phyloP scores from a whole-genome alignment of 2,888 invertebrate genomes.

The Dryadula phaetusa region DNA sequence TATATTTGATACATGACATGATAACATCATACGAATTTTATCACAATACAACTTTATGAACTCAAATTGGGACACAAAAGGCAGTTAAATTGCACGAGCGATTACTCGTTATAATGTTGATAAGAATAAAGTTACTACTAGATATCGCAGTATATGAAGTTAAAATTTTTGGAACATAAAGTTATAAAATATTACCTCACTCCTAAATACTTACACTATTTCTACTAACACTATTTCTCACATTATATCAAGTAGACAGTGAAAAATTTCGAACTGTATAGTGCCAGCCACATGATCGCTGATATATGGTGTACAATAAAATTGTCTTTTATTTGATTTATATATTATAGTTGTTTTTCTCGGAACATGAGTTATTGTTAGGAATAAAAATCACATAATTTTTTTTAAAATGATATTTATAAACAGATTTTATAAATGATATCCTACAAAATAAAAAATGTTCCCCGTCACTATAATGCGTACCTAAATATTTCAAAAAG shows the following conservation, averaged over 20 bases:
- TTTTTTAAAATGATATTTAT: too few species aligned
- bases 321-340: slow-evolving; percentile 1
- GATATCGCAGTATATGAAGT: neutral
- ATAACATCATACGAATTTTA: neutral
- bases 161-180: too few species aligned
- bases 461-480: too few species aligned
- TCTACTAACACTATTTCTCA: neutral
- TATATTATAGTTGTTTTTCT: neutral
- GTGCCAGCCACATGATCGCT: slow-evolving; percentile 6
- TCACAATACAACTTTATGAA: slow-evolving; percentile 13
- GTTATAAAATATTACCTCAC: too few species aligned
- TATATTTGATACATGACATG: slow-evolving; percentile 3
- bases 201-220: too few species aligned
- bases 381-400: too few species aligned
- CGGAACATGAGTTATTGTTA: neutral
- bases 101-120: slow-evolving; percentile 8
- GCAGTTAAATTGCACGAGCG: neutral
- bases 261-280: neutral
- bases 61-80: slow-evolving; percentile 8
- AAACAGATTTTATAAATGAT: too few species aligned
- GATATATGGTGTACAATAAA: slow-evolving; percentile 4
- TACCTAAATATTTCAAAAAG: too few species aligned
- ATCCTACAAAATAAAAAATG: too few species aligned
- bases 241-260: slow-evolving; percentile 1
- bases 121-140: slow-evolving; percentile 2